phyloP scores from a whole-genome alignment of 2,113 vertebrate genomes.

The Equus quagga region DNA sequence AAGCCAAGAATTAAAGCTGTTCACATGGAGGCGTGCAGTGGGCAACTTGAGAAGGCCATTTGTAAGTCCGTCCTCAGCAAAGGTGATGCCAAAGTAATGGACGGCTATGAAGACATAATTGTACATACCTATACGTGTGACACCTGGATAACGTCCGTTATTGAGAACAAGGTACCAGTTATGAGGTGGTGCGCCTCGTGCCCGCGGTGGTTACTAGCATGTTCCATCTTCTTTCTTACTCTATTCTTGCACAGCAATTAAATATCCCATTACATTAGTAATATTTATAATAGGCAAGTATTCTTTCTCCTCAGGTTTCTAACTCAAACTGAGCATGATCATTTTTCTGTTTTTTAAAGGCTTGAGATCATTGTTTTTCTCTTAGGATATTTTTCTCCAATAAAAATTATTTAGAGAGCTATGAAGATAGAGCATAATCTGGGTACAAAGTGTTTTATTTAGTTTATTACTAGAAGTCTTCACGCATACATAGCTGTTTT shows the following conservation, averaged over 20 bases:
- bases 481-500: background rate
- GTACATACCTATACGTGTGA: conserved; percentile 89
- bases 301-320: background rate
- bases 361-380: conserved; percentile 48
- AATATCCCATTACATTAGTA: conserved; percentile 5
- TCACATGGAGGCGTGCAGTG: conserved; percentile 87
- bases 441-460: background rate
- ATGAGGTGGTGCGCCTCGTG: background rate
- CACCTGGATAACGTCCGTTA: conserved; percentile 91
- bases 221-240: conserved; percentile 28
- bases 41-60: conserved; percentile 91
- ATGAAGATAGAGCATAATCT: background rate
- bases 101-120: conserved; percentile 88
- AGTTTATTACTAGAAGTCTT: background rate
- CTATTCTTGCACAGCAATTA: background rate
- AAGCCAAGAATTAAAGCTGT: conserved; percentile 89
- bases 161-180: conserved; percentile 93
- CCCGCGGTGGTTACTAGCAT: background rate
- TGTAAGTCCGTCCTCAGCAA: conserved; percentile 89
- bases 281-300: conserved; percentile 31
- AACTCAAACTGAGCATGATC: background rate
- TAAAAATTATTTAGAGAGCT: conserved; percentile 42
- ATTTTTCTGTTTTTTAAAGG: conserved; percentile 35
- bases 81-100: conserved; percentile 89
- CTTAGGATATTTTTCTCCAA: conserved; percentile 48